Evolutionary conservation across 2,888 invertebrate genomes (phyloP).

Genomic region (Morpho achilles): DNA sequence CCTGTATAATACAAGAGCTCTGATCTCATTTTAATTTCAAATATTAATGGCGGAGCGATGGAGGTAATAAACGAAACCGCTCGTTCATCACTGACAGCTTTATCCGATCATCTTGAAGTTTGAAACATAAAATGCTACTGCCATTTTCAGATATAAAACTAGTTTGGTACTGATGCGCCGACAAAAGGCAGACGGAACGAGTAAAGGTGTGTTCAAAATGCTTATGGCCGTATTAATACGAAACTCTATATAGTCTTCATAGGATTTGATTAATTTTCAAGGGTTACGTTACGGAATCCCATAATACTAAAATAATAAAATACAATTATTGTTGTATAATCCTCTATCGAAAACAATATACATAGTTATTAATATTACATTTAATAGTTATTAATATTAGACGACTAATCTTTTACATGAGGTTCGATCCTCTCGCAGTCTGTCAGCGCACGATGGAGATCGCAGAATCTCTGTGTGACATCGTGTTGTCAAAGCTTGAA

Average conservation of each 20-base stretch:
- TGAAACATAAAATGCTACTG: constrained; percentile 34
- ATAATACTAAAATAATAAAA: too few species aligned
- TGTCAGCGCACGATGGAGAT: too few species aligned
- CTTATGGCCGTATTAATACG: neutral
- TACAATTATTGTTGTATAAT: too few species aligned
- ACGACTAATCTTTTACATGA: too few species aligned
- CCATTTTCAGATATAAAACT: constrained; percentile 33
- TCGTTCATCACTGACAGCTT: constrained; percentile 34
- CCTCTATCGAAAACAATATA: neutral
- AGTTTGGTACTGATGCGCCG: constrained; percentile 28
- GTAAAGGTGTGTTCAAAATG: constrained; percentile 29
- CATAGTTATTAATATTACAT: too few species aligned
- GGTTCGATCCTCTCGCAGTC: too few species aligned
- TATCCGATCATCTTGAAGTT: constrained; percentile 32
- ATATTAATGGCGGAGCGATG: constrained; percentile 20
- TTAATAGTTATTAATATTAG: too few species aligned
- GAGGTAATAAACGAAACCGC: constrained; percentile 24
- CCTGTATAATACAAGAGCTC: constrained; percentile 3
- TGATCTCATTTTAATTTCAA: constrained; percentile 20
- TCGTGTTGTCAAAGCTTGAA: too few species aligned
- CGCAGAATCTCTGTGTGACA: too few species aligned
- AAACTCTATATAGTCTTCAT: neutral
- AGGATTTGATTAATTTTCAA: neutral
- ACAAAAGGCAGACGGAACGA: constrained; percentile 24
- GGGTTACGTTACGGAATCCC: too few species aligned